Evolutionary conservation across 2,113 vertebrate genomes (phyloP), one percentile per base, ranked within the genome.

Genomic region (Sardina pilchardus): DNA sequence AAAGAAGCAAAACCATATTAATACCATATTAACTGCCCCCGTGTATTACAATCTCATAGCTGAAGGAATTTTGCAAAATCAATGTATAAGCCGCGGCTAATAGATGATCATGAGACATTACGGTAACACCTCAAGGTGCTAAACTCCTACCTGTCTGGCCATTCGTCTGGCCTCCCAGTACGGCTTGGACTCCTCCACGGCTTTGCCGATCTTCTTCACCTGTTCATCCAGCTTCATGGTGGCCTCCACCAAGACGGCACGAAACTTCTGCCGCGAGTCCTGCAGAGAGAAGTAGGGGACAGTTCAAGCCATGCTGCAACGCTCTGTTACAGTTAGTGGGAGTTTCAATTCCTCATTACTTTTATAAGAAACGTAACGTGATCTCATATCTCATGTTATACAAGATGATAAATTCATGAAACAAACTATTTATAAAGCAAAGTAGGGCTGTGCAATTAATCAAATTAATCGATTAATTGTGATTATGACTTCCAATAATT

Each of bases 181-280:
- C 4, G 98, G 98, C 90, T 99, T 99, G 4, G 98, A 99, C 86
- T 99, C 98, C 21, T 99, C 98, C 87, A 99, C 98, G 0, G 98
- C 95, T 93, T 97, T 97, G n/a, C 98, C 98, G 0, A 98, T 97
- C 91, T 96, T 99, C 95, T 98, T 99, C 48, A 96, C 93, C 92
- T 97, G 95, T 83, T 99, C 98, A 2, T 99, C 98, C 83, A 99
- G 94, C 89, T 97, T 99, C 56, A 98, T 91, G 0, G 98, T 99
- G 0, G 97, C 98, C 90, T 99, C 98, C 0, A 97, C 95, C 88
- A 99, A 92, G 81, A 99, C 96, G 0, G 96, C 95, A 0, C 98
- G 97, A 90, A 99, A 99, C 90, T 96, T 96, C 94, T 99, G 98
- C 12, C 98, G 96, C 0, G 95, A 97, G 56, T 99, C 98, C 98